phyloP scores from a whole-genome alignment of 2,113 vertebrate species.

The Myrmophylax atrothorax region DNA sequence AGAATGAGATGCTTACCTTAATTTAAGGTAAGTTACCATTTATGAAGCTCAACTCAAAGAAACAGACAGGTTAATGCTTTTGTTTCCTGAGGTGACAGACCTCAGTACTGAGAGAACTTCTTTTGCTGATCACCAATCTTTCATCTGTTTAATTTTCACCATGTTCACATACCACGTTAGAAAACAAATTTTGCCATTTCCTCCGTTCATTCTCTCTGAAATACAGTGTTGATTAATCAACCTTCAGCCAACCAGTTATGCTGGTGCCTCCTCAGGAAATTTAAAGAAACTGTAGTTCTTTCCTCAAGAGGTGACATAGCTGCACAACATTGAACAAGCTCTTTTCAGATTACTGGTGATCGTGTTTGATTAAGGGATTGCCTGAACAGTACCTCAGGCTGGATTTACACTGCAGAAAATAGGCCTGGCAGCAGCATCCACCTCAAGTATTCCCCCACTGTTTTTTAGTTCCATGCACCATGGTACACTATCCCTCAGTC shows the following conservation, averaged over 20 bases:
- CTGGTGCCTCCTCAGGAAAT: background rate
- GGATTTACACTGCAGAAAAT: background rate
- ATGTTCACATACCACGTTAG: background rate
- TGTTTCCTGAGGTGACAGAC: background rate
- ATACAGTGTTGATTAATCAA: background rate
- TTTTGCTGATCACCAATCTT: background rate
- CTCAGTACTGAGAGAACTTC: background rate
- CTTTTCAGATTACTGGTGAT: background rate
- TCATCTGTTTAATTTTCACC: background rate
- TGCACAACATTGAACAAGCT: background rate
- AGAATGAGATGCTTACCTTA: background rate
- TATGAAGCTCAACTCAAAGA: background rate
- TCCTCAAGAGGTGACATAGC: background rate
- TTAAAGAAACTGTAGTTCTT: background rate
- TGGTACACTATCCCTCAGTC: background rate
- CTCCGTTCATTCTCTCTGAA: background rate
- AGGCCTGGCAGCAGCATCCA: background rate
- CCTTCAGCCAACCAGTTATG: background rate
- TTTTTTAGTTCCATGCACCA: background rate
- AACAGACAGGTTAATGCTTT: background rate
- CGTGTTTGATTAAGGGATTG: background rate
- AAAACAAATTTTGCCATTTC: background rate
- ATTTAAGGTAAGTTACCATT: background rate
- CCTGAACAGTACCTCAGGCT: background rate
- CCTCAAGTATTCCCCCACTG: background rate